Conservation (phyloP, 2,888 invertebrate species). For the Alsophila aescularia region DNA sequence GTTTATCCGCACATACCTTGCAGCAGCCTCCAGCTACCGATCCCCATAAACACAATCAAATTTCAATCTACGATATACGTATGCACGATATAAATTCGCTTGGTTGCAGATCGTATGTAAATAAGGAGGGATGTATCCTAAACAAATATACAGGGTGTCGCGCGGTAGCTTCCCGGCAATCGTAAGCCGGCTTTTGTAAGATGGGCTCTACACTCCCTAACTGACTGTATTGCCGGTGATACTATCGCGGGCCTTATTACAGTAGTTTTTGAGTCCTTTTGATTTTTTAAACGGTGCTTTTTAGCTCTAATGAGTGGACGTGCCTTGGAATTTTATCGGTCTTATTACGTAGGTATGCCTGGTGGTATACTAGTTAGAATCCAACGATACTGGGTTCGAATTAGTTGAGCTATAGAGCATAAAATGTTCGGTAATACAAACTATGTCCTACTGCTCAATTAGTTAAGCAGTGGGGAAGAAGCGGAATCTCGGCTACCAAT, state of each 20-base stretch:
- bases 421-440: no score
- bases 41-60: conserved; percentile 47
- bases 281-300: conserved; percentile 56
- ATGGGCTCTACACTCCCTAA: conserved; percentile 43
- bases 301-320: conserved; percentile 43
- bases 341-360: conserved; percentile 10
- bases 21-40: conserved; percentile 57
- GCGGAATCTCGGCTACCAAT: no score
- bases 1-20: conserved; percentile 61
- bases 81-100: conserved; percentile 59
- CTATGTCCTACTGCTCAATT: no score
- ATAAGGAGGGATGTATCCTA: conserved; percentile 77
- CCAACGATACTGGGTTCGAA: no score
- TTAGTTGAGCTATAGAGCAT: no score
- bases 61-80: conserved; percentile 46
- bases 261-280: conserved; percentile 51
- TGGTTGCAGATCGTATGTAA: conserved; percentile 57
- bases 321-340: conserved; percentile 28
- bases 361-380: no score
- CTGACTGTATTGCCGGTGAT: conserved; percentile 27
- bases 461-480: no score
- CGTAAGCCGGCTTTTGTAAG: conserved; percentile 55
- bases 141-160: conserved; percentile 77
- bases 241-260: conserved; percentile 40
- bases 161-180: conserved; percentile 63